A percentile compares a stretch with the other conserved stretches of the same genome.
phyloP scores from a whole-genome alignment of 92 coral and sea anemone genomes.

The Palythoa caribaeorum region DNA sequence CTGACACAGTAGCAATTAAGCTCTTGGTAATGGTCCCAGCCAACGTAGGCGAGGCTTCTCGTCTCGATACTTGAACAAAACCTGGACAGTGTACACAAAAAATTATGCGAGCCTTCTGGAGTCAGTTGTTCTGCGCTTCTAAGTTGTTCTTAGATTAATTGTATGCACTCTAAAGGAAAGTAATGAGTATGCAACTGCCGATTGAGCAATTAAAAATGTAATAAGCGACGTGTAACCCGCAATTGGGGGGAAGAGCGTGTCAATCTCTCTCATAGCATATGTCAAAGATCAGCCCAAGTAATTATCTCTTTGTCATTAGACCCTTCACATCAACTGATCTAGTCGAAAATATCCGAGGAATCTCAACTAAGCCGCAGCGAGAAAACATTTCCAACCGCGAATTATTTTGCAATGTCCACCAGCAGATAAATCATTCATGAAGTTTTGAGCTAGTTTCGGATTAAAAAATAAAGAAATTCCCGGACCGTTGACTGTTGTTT shows the following conservation, averaged over 20 bases:
- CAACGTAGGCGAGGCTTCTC: conserved; percentile 21
- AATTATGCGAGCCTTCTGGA: conserved; percentile 50
- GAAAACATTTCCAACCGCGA: conserved; percentile 14
- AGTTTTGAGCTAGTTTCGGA: conserved; percentile 1
- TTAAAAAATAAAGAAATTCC: conserved; percentile 42
- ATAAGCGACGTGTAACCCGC: conserved; percentile 68
- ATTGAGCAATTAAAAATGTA: conserved; percentile 85
- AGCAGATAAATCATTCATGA: neutral
- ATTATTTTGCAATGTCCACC: conserved; percentile 3
- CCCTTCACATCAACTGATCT: conserved; percentile 55
- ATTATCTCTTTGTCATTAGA: conserved; percentile 73
- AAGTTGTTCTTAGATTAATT: conserved; percentile 56
- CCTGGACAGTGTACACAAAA: conserved; percentile 68
- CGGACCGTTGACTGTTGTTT: conserved; percentile 50
- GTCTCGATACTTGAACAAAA: conserved; percentile 52
- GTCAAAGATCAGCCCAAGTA: conserved; percentile 83
- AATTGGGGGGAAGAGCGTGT: conserved; percentile 73
- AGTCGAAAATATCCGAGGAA: conserved; percentile 64
- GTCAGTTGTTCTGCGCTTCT: conserved; percentile 62
- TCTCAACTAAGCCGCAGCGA: conserved; percentile 16
- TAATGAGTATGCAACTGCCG: conserved; percentile 53
- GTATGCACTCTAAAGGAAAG: conserved; percentile 32
- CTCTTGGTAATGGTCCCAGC: conserved; percentile 62
- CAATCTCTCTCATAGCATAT: conserved; percentile 72
- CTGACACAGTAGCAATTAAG: conserved; percentile 80